These are phyloP conservation scores for Irena cyanogastra DNA, from an alignment of 2,113 vertebrate genomes.

Conservation along the genomic window DNA sequence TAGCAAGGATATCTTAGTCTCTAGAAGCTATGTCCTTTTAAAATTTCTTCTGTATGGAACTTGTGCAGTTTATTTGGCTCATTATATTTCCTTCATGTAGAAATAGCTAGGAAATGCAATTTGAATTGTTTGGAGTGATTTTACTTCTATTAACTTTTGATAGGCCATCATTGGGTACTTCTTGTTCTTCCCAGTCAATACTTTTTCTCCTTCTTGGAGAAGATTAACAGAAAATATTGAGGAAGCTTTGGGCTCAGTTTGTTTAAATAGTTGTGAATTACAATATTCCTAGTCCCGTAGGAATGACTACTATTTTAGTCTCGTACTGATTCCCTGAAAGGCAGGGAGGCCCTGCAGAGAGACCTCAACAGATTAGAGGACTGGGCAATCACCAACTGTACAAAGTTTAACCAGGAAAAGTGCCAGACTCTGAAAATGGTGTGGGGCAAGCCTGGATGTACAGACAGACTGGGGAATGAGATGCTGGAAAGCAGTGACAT, in stretches of 20 bases:
- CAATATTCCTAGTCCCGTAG: neutral
- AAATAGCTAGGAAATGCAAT: neutral
- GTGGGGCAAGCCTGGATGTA: neutral
- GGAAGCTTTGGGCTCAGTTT: neutral
- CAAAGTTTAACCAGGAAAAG: neutral
- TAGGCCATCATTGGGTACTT: neutral
- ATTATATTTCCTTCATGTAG: neutral
- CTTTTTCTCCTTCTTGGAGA: neutral
- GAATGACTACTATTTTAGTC: neutral
- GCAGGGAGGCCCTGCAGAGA: neutral
- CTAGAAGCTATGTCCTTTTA: neutral
- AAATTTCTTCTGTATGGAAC: neutral
- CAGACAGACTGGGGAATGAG: neutral
- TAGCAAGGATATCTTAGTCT: neutral
- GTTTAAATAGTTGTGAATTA: neutral
- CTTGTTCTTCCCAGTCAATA: neutral
- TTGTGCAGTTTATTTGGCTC: neutral
- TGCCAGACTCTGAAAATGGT: neutral
- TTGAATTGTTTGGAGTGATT: neutral
- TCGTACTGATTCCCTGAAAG: rapidly evolving
- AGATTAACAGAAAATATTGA: neutral
- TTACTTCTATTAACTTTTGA: neutral
- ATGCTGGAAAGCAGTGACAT: neutral
- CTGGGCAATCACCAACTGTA: neutral
- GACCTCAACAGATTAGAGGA: neutral